Base-by-base conservation (phyloP, 2,888 invertebrate species). In the Pammene aurita region DNA sequence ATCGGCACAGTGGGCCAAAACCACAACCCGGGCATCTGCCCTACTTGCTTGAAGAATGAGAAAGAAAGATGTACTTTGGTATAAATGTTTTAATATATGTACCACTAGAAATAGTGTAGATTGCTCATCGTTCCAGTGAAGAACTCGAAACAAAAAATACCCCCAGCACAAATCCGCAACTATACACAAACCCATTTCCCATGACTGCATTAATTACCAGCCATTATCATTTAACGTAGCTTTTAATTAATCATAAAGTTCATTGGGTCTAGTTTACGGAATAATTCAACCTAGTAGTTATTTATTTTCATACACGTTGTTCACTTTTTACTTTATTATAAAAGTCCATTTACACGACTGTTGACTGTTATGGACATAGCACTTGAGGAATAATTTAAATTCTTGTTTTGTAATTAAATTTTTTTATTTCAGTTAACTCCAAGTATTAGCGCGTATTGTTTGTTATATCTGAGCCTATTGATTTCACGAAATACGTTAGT, bases 151-250 rank as follows among this genome's bases (percentile, higher is more conserved):
- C 84, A 86, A 86, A 85, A 86, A 85, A 84, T 55, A 73, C 72
- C 76, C 73, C 79, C 82, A 86, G 84, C 84, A 79, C 80, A 77
- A 82, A 81, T 80, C 82, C 82, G 78, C 80, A 81, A 84, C 79
- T 76, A 85, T 76, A 88, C 88, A 74, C 75, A 80, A 80, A 86
- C 74, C 85, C 88, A 84, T 79, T 91, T 91, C 92, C 92, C 92
- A 92, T 91, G 92, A 92, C 92, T 86, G 78, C 77, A 80, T 79
- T 82, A 81, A 80, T 83, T 79, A 78, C 80, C 77, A 80, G 75
- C 75, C 72, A 74, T 76, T 73, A 74, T 74, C 72, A 71, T 74
- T 74, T 75, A 73, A 74, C 72, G 76, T 75, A 69, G 68, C 68
- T 73, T 67, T 69, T 67, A 46, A 60, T 70, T 67, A 46, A 42